phyloP scores from a whole-genome alignment of 2,797 vertebrate species.

The Pseudochirops cupreus region DNA sequence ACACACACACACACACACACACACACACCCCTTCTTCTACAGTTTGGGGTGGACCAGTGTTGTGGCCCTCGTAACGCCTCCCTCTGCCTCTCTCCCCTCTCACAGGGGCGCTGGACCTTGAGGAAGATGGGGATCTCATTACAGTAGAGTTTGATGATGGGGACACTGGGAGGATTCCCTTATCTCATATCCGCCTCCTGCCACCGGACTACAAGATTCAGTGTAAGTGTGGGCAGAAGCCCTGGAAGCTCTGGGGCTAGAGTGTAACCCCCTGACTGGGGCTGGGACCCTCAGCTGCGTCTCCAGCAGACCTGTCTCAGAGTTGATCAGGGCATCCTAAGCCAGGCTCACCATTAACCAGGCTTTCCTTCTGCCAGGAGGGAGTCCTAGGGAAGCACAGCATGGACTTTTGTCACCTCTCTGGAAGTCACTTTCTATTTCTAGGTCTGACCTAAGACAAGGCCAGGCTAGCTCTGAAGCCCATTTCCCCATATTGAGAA shows the following conservation, averaged over 20 bases:
- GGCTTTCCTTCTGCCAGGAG: neutral
- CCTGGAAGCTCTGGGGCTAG: neutral
- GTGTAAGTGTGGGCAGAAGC: conserved; percentile 88
- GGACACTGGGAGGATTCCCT: conserved; percentile 96
- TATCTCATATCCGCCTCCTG: conserved; percentile 97
- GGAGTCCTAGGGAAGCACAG: neutral
- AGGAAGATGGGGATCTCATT: conserved; percentile 96
- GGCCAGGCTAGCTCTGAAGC: neutral
- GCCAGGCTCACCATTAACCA: too few relatives aligned
- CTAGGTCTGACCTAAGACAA: neutral
- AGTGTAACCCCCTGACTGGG: fast-evolving
- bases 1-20: too few relatives aligned
- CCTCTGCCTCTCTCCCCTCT: neutral
- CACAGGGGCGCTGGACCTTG: conserved; percentile 92
- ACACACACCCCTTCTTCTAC: neutral
- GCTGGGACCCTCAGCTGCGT: neutral
- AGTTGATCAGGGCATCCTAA: fast-evolving
- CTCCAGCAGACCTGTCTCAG: neutral
- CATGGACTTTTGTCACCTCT: neutral
- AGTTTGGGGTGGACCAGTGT: neutral
- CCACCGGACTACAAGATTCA: conserved; percentile 99
- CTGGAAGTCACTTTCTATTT: neutral
- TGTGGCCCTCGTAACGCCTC: neutral
- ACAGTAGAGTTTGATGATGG: conserved; percentile 99
- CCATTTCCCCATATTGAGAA: neutral